A percentile compares a stretch with the other conserved stretches of the same genome.
These are phyloP conservation scores for Ligdia adustata DNA, from an alignment of 2,888 invertebrate species.

Conservation along the genomic window DNA sequence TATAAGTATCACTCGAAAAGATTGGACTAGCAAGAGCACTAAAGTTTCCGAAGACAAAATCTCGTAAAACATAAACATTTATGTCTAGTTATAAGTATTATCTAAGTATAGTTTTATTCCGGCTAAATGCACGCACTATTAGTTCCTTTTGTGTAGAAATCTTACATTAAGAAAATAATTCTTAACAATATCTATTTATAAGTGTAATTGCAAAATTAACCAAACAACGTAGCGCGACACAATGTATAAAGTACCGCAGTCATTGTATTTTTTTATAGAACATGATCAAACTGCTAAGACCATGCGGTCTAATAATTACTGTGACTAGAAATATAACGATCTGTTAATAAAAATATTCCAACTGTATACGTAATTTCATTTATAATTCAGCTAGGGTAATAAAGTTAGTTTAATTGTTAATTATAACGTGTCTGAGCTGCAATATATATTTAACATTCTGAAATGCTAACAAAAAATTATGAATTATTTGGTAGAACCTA, in stretches of 20 bases:
- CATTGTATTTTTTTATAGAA: not conserved
- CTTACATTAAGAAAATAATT: constrained; percentile 26
- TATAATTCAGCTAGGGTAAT: constrained; percentile 18
- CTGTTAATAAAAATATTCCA: constrained; percentile 79
- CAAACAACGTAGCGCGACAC: constrained; percentile 1
- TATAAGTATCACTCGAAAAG: too few relatives aligned
- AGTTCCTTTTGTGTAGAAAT: constrained; percentile 75
- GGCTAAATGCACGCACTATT: constrained; percentile 70
- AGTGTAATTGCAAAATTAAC: constrained; percentile 20
- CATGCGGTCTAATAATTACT: constrained; percentile 12
- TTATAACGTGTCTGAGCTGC: constrained; percentile 18
- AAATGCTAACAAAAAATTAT: constrained; percentile 33
- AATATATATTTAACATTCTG: constrained; percentile 29
- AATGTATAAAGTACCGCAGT: not conserved
- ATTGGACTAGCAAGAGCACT: too few relatives aligned
- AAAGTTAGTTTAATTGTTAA: constrained; percentile 20
- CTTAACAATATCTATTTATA: constrained; percentile 16
- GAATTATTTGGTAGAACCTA: not conserved
- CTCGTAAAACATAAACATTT: constrained; percentile 31
- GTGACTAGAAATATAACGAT: constrained; percentile 59
- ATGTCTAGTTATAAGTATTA: constrained; percentile 57
- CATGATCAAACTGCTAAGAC: not conserved
- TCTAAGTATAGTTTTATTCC: constrained; percentile 50
- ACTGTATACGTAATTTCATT: constrained; percentile 49
- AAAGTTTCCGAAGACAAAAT: too few relatives aligned